A percentile compares a stretch with the other conserved stretches of the same genome.
phyloP scores from a whole-genome alignment of 2,888 invertebrate species.

The Iselma pallidipennis region DNA sequence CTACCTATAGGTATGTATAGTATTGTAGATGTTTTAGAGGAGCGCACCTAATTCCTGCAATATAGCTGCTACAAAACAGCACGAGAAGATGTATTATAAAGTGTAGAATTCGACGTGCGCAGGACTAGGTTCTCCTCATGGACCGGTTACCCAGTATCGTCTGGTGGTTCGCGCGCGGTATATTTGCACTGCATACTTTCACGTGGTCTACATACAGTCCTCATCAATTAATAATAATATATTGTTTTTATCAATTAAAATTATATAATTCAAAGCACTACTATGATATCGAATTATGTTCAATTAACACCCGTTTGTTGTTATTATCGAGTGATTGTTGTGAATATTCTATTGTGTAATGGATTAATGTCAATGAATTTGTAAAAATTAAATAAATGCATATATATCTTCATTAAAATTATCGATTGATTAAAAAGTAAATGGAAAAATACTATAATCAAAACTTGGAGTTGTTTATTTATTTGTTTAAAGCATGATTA shows the following conservation, averaged over 20 bases:
- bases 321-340: not conserved
- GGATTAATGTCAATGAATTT: too few relatives aligned
- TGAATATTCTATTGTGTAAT: slow-evolving; percentile 8
- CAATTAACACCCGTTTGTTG: slow-evolving; percentile 2
- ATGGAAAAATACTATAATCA: not conserved
- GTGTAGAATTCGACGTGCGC: slow-evolving; percentile 25
- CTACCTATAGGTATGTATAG: too few relatives aligned
- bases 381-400: too few relatives aligned
- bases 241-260: slow-evolving; percentile 27
- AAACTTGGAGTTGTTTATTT: not conserved
- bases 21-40: slow-evolving; percentile 20
- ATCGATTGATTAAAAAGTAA: not conserved
- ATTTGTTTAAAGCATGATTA: not conserved
- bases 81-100: too few relatives aligned
- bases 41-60: slow-evolving; percentile 24
- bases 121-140: slow-evolving; percentile 26
- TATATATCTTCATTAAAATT: too few relatives aligned
- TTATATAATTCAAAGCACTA: slow-evolving; percentile 22
- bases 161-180: slow-evolving; percentile 32
- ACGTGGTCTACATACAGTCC: slow-evolving; percentile 23
- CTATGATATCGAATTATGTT: slow-evolving; percentile 16
- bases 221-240: too few relatives aligned
- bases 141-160: slow-evolving; percentile 32
- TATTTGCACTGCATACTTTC: slow-evolving; percentile 28
- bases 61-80: slow-evolving; percentile 12